Evolutionary conservation across 2,888 invertebrate genomes (phyloP).

Genomic region (Dromius quadrimaculatus): DNA sequence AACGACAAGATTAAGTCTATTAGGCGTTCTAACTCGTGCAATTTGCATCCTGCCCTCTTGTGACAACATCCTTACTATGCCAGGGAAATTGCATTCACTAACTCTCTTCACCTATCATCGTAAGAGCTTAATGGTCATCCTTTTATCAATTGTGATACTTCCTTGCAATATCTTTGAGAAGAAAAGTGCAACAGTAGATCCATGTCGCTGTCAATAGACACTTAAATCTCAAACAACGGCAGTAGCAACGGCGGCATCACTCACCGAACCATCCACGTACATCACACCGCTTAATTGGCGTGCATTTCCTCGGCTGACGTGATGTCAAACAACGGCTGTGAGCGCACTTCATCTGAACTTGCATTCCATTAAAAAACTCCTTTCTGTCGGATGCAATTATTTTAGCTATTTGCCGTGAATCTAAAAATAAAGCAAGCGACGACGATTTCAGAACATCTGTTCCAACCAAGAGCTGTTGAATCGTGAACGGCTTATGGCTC

Average conservation of each 20-base stretch:
- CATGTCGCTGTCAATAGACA: constrained; percentile 8
- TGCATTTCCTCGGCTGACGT: constrained; percentile 33
- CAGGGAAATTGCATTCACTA: constrained; percentile 19
- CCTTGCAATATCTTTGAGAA: no score
- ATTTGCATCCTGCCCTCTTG: constrained; percentile 63
- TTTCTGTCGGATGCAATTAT: constrained; percentile 61
- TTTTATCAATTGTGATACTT: no score
- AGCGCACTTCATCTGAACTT: constrained; percentile 36
- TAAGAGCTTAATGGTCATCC: no score
- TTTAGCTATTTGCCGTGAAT: constrained; percentile 60
- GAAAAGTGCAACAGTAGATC: not conserved
- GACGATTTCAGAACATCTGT: constrained; percentile 21
- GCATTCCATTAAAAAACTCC: constrained; percentile 34
- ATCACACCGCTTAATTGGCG: constrained; percentile 49
- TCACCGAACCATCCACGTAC: constrained; percentile 33
- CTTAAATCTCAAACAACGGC: constrained; percentile 17
- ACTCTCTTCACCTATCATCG: constrained; percentile 9
- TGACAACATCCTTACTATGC: constrained; percentile 6
- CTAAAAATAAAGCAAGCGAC: constrained; percentile 56
- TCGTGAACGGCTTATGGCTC: constrained; percentile 27
- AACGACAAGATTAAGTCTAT: constrained; percentile 68
- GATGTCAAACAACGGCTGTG: constrained; percentile 40
- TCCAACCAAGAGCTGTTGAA: constrained; percentile 22
- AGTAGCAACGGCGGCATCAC: constrained; percentile 6
- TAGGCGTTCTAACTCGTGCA: constrained; percentile 67